Percentiles rank a stretch among this genome's conserved stretches.
Conservation (phyloP, 2,888 invertebrate species). For the Noctuana brunneofusca region DNA sequence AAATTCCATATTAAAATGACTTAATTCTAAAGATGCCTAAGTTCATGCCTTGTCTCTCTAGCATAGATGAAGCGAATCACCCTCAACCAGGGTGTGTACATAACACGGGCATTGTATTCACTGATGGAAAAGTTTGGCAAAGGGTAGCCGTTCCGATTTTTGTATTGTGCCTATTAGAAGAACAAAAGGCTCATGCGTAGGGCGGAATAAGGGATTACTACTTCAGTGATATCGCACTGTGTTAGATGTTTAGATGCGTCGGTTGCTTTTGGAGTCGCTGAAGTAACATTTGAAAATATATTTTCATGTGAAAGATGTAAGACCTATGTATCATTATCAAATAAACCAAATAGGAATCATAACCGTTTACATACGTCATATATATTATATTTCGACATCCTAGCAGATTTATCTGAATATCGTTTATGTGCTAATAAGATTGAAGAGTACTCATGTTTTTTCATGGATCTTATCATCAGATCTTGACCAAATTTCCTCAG, state of each 20-base stretch:
- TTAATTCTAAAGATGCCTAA: background rate
- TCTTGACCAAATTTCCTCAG: no score
- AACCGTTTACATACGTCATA: no score
- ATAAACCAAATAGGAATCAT: no score
- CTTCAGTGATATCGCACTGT: constrained; percentile 23
- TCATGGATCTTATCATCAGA: no score
- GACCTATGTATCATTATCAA: no score
- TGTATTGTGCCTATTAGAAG: constrained; percentile 43
- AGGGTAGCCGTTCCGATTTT: constrained; percentile 48
- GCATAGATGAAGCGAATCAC: constrained; percentile 5
- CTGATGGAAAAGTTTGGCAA: constrained; percentile 66
- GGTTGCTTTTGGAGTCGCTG: constrained; percentile 6
- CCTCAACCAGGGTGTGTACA: constrained; percentile 35
- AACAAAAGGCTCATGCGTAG: constrained; percentile 42
- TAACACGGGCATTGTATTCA: constrained; percentile 60
- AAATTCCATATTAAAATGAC: no score
- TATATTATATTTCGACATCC: no score
- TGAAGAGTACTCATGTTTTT: no score
- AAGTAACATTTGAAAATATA: background rate
- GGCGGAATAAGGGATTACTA: constrained; percentile 35
- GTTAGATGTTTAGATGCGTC: constrained; percentile 20
- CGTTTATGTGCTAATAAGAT: no score
- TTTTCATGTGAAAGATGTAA: background rate
- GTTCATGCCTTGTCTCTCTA: background rate
- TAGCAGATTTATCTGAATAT: no score